Evolutionary conservation across 2,113 vertebrate species (phyloP).

Genomic region (Aegotheles bennettii): DNA sequence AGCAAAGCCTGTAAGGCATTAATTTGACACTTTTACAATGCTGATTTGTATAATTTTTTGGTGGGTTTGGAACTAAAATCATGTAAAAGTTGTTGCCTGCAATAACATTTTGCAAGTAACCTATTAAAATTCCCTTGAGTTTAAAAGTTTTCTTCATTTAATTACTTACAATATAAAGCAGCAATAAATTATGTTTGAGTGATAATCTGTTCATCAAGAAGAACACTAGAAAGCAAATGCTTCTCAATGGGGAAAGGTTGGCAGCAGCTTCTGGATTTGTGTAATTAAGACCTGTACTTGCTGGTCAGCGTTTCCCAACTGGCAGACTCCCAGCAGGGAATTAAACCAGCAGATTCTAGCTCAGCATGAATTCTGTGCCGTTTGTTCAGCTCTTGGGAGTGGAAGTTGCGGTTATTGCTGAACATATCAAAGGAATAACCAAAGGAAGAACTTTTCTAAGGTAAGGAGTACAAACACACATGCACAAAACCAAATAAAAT

Average conservation of each 20-base stretch:
- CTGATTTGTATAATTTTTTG: slow-evolving; percentile 97
- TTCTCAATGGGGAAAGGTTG: slow-evolving; percentile 64
- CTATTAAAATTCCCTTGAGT: slow-evolving; percentile 86
- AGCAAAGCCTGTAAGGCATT: slow-evolving; percentile 93
- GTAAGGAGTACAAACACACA: neutral
- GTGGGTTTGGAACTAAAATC: slow-evolving; percentile 85
- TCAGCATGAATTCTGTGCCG: slow-evolving; percentile 43
- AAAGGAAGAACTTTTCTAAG: neutral
- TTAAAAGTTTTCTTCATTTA: slow-evolving; percentile 78
- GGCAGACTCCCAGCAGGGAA: slow-evolving; percentile 49
- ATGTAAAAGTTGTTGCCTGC: slow-evolving; percentile 90
- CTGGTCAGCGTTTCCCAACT: slow-evolving; percentile 59
- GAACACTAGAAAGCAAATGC: slow-evolving; percentile 62
- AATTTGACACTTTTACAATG: slow-evolving; percentile 98
- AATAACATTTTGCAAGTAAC: slow-evolving; percentile 96
- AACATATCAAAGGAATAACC: neutral
- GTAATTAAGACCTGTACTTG: slow-evolving; percentile 53
- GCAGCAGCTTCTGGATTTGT: slow-evolving; percentile 55
- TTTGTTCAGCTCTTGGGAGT: slow-evolving; percentile 29
- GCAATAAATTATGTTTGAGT: slow-evolving; percentile 69
- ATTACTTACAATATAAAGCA: slow-evolving; percentile 68
- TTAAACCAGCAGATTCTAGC: slow-evolving; percentile 57
- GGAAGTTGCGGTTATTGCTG: slow-evolving; percentile 38
- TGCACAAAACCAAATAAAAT: neutral
- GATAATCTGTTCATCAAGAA: slow-evolving; percentile 59